Evolutionary conservation across 2,113 vertebrate genomes (phyloP).

Genomic region (Tachycineta bicolor): DNA sequence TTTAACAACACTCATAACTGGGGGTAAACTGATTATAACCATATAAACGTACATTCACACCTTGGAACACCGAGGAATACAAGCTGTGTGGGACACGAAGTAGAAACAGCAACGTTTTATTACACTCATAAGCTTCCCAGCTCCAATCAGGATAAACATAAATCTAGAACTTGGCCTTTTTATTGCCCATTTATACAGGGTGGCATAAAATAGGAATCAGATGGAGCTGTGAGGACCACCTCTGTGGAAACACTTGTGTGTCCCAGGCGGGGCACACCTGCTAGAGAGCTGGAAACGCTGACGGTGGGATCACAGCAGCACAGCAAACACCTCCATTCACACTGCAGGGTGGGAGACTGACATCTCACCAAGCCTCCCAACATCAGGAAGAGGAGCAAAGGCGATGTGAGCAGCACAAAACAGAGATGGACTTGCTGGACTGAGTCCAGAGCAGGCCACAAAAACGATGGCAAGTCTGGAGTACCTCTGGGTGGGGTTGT

Average conservation of each 20-base stretch:
- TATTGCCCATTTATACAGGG: background rate
- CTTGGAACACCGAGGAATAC: background rate
- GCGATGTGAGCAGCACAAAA: background rate
- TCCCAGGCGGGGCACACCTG: background rate
- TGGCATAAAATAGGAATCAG: background rate
- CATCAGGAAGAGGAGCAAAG: background rate
- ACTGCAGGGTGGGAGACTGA: fast-evolving
- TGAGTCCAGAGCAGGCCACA: background rate
- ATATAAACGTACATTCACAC: background rate
- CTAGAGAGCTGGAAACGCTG: background rate
- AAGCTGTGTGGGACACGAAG: background rate
- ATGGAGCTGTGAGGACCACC: background rate
- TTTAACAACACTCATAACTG: background rate
- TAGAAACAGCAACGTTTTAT: background rate
- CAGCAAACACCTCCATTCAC: background rate
- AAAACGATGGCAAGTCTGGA: background rate
- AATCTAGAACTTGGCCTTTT: background rate
- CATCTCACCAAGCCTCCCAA: background rate
- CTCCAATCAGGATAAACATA: background rate
- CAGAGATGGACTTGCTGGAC: background rate
- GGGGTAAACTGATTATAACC: background rate
- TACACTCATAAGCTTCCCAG: background rate
- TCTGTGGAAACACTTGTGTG: fast-evolving
- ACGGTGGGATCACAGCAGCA: background rate
- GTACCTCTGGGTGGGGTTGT: background rate